phyloP scores from a whole-genome alignment of 2,888 invertebrate species.

The Caenorhabditis sinica region DNA sequence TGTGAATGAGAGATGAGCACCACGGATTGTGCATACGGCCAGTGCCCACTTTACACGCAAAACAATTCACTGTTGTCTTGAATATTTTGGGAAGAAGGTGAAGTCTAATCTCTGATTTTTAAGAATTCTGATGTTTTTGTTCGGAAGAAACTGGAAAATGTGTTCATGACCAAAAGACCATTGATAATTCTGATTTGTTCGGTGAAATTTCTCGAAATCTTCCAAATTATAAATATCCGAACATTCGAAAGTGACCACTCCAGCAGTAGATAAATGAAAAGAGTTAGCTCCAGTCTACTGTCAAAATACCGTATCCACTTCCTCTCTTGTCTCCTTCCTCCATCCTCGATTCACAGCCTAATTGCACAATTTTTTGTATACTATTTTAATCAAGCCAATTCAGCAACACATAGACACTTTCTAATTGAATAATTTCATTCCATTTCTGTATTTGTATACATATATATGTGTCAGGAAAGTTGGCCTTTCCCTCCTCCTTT shows the following conservation, averaged over 20 bases:
- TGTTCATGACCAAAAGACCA: slow-evolving; percentile 3
- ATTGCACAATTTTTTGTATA: neutral
- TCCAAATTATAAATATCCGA: neutral
- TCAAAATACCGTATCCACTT: too few relatives aligned
- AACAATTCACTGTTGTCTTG: slow-evolving; percentile 25
- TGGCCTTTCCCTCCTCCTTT: slow-evolving; percentile 20
- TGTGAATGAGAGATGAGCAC: slow-evolving; percentile 35
- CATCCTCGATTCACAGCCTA: too few relatives aligned
- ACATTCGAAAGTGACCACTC: too few relatives aligned
- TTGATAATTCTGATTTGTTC: slow-evolving; percentile 1
- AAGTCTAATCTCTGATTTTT: slow-evolving; percentile 16
- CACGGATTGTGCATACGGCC: slow-evolving; percentile 25
- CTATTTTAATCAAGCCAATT: neutral
- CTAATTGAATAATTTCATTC: slow-evolving; percentile 40
- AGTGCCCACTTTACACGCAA: slow-evolving; percentile 31
- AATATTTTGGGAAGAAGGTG: neutral
- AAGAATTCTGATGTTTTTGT: slow-evolving; percentile 3
- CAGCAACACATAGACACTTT: neutral
- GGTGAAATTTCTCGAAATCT: neutral
- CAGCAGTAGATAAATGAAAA: too few relatives aligned
- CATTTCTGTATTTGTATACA: slow-evolving; percentile 36
- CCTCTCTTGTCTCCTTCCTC: too few relatives aligned
- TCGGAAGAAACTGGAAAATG: neutral
- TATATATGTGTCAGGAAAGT: slow-evolving; percentile 48
- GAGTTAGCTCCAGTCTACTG: neutral